Evolutionary conservation across 2,888 invertebrate species (phyloP).

Genomic region (Pseudococcus viburni): DNA sequence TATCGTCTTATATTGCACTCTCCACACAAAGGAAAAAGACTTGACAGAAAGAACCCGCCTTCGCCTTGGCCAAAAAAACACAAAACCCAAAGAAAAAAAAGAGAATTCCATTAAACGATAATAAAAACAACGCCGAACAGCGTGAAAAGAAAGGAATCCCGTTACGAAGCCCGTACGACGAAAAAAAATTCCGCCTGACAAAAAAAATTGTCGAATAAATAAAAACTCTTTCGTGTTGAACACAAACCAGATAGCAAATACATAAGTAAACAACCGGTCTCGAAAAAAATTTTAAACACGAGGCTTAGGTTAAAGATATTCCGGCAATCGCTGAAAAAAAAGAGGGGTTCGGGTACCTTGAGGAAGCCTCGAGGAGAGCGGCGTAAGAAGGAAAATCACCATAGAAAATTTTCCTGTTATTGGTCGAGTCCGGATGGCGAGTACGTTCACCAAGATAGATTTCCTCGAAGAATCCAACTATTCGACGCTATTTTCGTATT

Average conservation of each 20-base stretch:
- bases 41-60: not conserved
- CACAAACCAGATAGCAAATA: not conserved
- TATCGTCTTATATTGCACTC: not conserved
- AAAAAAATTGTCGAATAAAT: not conserved
- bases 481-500: no score
- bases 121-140: not conserved
- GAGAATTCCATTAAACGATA: not conserved
- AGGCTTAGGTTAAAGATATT: not conserved
- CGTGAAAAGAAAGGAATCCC: not conserved
- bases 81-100: not conserved
- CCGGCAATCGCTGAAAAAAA: not conserved
- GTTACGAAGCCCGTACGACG: not conserved
- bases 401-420: no score
- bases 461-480: no score
- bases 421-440: no score
- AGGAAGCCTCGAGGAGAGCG: not conserved
- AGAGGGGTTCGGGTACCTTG: not conserved
- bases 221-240: not conserved
- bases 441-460: no score
- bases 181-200: not conserved
- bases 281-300: not conserved
- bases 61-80: not conserved
- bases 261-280: not conserved
- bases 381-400: not conserved
- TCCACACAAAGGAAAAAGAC: not conserved